Percentiles rank a stretch among this genome's conserved stretches.
Evolutionary conservation across 2,113 vertebrate genomes (phyloP).

Genomic region (Sarotherodon lohbergeri): DNA sequence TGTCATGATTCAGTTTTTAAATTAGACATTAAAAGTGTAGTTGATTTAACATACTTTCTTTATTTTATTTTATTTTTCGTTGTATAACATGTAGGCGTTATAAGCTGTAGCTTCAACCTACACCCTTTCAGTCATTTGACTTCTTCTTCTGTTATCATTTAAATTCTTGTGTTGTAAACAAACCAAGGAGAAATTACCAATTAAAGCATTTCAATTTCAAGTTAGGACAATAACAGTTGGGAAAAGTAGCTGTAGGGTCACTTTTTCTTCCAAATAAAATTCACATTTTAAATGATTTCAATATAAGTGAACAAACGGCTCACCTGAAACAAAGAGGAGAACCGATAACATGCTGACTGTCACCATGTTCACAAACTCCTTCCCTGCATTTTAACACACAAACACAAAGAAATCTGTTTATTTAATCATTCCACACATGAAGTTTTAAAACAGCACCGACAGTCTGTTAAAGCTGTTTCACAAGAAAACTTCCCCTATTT

Average conservation of each 20-base stretch:
- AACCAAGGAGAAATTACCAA: neutral
- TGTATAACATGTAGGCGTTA: neutral
- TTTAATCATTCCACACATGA: neutral
- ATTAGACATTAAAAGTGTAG: neutral
- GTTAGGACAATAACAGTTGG: neutral
- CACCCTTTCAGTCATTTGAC: neutral
- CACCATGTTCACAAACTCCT: neutral
- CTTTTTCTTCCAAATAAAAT: neutral
- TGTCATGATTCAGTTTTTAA: neutral
- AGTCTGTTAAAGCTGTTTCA: neutral
- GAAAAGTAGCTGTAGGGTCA: fast-evolving
- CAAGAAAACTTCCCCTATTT: neutral
- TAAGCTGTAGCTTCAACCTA: neutral
- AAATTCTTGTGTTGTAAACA: neutral
- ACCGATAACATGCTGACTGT: neutral
- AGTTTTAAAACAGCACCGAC: fast-evolving
- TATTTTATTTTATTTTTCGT: neutral
- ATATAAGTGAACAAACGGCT: neutral
- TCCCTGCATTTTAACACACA: neutral
- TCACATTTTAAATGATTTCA: neutral
- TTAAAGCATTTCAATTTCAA: fast-evolving
- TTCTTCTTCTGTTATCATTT: neutral
- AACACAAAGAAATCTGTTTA: neutral
- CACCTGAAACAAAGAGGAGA: neutral
- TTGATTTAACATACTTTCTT: neutral